Conservation (phyloP, 1,140 invertebrate genomes). For the Drosophila serrata region DNA sequence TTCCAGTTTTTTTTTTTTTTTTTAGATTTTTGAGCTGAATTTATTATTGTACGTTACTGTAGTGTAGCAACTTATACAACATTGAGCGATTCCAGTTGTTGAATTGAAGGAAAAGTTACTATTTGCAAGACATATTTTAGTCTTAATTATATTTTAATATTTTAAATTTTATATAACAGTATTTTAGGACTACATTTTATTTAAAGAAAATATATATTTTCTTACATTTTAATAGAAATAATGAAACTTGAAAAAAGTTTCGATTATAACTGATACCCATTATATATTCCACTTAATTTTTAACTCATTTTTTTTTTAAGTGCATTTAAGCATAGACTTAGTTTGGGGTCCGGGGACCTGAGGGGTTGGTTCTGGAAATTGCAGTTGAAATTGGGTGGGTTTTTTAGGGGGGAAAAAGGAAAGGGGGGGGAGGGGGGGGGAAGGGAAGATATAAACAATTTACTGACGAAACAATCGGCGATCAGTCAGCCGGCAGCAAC, state of each 20-base stretch:
- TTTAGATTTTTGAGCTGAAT: no score
- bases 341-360: neutral
- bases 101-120: no score
- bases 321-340: neutral
- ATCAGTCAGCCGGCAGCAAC: conserved; percentile 16
- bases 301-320: neutral
- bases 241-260: neutral
- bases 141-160: no score
- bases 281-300: neutral
- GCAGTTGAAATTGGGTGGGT: neutral
- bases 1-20: no score
- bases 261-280: neutral
- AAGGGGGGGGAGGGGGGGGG: no score
- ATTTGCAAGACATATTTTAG: no score
- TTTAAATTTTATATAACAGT: neutral
- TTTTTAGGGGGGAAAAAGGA: neutral
- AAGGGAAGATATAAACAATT: conserved; percentile 21
- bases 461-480: conserved; percentile 33
- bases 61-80: no score
- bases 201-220: neutral
- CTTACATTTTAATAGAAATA: neutral
- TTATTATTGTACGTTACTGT: no score
- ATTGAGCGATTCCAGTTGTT: no score
- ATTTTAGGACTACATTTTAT: neutral
- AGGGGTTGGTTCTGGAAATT: neutral